phyloP scores from a whole-genome alignment of 2,797 vertebrate genomes.

The Fratercula arctica region DNA sequence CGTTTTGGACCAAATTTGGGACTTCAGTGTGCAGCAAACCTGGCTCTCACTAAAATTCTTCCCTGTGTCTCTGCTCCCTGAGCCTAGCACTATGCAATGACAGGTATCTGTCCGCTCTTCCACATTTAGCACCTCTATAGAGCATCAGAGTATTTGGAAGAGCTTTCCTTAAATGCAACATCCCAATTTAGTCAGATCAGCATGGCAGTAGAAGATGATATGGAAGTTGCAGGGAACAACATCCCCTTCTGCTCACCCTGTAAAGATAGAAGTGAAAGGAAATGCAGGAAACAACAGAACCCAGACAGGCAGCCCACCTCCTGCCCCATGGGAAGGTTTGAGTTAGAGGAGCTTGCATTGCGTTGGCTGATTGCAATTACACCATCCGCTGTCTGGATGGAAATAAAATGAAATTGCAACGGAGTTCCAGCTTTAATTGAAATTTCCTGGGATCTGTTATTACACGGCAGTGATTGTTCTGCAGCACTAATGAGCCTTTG shows the following conservation, averaged over 20 bases:
- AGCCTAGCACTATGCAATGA: rapidly evolving
- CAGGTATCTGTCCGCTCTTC: background rate
- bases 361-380: constrained; percentile 76
- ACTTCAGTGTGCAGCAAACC: rapidly evolving
- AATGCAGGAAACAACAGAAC: background rate
- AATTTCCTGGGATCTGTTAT: constrained; percentile 84
- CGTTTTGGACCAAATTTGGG: background rate
- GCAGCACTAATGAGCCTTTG: constrained; percentile 78
- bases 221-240: background rate
- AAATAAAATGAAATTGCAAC: constrained; percentile 75
- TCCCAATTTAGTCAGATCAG: background rate
- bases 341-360: constrained; percentile 58
- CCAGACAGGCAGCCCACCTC: constrained; percentile 4
- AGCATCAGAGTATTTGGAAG: background rate
- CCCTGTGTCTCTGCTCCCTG: background rate
- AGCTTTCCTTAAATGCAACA: background rate
- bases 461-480: constrained; percentile 79
- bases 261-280: background rate
- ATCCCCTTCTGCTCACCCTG: background rate
- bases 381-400: constrained; percentile 44
- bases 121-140: rapidly evolving
- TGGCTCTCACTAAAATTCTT: background rate
- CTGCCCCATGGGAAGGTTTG: constrained; percentile 47
- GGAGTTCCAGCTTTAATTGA: constrained; percentile 82
- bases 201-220: rapidly evolving